phyloP scores from a whole-genome alignment of 53 echinoderm and acorn worm species.

The Antedon mediterranea region DNA sequence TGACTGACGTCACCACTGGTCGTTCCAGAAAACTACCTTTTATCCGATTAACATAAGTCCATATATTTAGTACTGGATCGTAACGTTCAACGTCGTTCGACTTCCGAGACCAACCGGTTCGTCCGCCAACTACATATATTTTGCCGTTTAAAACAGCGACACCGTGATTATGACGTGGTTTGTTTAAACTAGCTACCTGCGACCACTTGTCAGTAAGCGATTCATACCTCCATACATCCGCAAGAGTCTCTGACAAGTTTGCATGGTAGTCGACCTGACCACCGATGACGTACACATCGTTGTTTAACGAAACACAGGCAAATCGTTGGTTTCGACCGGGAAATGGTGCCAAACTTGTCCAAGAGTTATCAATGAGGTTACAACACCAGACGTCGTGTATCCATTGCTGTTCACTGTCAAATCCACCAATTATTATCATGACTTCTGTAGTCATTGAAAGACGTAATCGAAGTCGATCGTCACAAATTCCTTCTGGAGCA shows the following conservation, averaged over 20 bases:
- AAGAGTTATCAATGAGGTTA: slow-evolving; percentile 51
- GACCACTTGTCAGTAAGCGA: slow-evolving; percentile 84
- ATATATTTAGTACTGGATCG: slow-evolving; percentile 67
- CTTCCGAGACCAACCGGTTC: slow-evolving; percentile 77
- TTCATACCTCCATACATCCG: slow-evolving; percentile 94
- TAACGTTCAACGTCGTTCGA: slow-evolving; percentile 96
- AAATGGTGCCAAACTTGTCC: slow-evolving; percentile 66
- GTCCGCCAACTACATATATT: slow-evolving; percentile 91
- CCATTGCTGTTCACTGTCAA: slow-evolving; percentile 76
- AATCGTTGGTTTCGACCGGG: slow-evolving; percentile 90
- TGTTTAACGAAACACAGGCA: slow-evolving; percentile 58
- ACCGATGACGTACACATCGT: slow-evolving; percentile 92
- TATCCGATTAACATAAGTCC: slow-evolving; percentile 67
- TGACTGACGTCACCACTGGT: slow-evolving; percentile 34
- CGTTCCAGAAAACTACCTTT: slow-evolving; percentile 20
- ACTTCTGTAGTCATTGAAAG: slow-evolving; percentile 94
- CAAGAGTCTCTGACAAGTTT: slow-evolving; percentile 75
- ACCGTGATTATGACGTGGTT: slow-evolving; percentile 82
- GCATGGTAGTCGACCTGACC: slow-evolving; percentile 85
- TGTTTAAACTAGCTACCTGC: slow-evolving; percentile 79
- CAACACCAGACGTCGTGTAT: slow-evolving; percentile 86
- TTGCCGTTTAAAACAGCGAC: slow-evolving; percentile 60
- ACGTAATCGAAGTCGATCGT: slow-evolving; percentile 69
- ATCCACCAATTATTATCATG: slow-evolving; percentile 79
- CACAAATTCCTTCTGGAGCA: slow-evolving; percentile 31